phyloP scores from a whole-genome alignment of 2,888 invertebrate species.

The Strigamia crassipes region DNA sequence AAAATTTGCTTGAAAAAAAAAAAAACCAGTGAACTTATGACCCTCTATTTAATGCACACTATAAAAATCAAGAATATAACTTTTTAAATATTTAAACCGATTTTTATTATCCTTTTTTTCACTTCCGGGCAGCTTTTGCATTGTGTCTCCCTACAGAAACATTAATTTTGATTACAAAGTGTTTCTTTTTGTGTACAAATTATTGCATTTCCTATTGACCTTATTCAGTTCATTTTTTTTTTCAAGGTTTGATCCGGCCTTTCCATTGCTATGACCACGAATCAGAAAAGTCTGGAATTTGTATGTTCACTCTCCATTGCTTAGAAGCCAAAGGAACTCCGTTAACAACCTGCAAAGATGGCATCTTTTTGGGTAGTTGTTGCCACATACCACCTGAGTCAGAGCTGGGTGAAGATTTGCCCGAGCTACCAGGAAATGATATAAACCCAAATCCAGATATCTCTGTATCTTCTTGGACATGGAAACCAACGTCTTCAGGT shows the following conservation, averaged over 20 bases:
- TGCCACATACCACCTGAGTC: constrained; percentile 67
- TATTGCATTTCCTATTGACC: neutral
- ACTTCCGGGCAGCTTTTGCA: no score
- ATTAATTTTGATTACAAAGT: neutral
- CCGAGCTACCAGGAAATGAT: constrained; percentile 54
- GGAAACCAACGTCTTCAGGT: neutral
- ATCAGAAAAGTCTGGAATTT: constrained; percentile 78
- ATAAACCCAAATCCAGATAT: neutral
- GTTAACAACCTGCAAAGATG: constrained; percentile 87
- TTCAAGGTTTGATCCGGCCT: constrained; percentile 71
- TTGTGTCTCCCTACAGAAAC: no score
- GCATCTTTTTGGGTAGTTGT: constrained; percentile 91
- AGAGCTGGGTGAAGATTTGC: constrained; percentile 52
- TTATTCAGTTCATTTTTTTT: neutral
- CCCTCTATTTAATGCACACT: neutral
- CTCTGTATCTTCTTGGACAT: neutral
- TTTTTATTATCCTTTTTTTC: no score
- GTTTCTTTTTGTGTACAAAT: neutral
- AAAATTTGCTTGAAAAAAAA: neutral
- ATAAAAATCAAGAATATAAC: neutral
- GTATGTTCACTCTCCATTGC: constrained; percentile 94
- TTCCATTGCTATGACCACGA: constrained; percentile 83
- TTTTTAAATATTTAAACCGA: neutral
- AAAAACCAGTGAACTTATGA: neutral
- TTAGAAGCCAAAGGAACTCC: constrained; percentile 88